A percentile compares a stretch with the other conserved stretches of the same genome.
These are phyloP conservation scores for Calvadosia cruxmelitensis DNA, from an alignment of 30 jellyfish, hydroid and myxozoan species.

Conservation along the genomic window DNA sequence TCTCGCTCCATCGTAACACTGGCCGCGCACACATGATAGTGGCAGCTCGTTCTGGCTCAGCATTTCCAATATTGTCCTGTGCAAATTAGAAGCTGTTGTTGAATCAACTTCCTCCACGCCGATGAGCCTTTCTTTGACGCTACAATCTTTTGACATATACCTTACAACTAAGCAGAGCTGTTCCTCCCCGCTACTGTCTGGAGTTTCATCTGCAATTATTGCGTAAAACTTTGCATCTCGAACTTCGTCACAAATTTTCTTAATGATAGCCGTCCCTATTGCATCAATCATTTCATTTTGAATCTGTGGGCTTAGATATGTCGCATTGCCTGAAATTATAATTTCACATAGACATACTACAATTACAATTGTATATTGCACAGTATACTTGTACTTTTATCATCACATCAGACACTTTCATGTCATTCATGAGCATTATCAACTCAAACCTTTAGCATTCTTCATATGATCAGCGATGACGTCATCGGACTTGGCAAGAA, in stretches of 20 bases:
- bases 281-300: slow-evolving; percentile 18
- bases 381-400: too few species aligned
- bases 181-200: slow-evolving; percentile 18
- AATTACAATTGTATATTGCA: neutral
- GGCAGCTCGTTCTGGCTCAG: slow-evolving; percentile 2
- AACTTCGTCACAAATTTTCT: slow-evolving; percentile 11
- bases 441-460: too few species aligned
- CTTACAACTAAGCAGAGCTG: slow-evolving; percentile 23
- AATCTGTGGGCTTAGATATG: slow-evolving; percentile 10
- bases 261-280: slow-evolving; percentile 25
- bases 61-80: slow-evolving; percentile 6
- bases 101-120: slow-evolving; percentile 17
- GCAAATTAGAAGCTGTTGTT: slow-evolving; percentile 11
- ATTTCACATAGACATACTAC: neutral
- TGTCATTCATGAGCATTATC: too few species aligned
- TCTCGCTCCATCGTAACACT: slow-evolving; percentile 18
- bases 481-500: too few species aligned
- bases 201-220: slow-evolving; percentile 28
- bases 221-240: slow-evolving; percentile 18
- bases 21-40: slow-evolving; percentile 21
- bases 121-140: slow-evolving; percentile 10
- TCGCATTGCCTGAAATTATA: slow-evolving; percentile 10
- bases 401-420: too few species aligned
- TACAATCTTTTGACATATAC: slow-evolving; percentile 6
- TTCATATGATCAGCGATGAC: too few species aligned